Conservation (phyloP, 2,113 vertebrate species). For the Pachycephala philippinensis region DNA sequence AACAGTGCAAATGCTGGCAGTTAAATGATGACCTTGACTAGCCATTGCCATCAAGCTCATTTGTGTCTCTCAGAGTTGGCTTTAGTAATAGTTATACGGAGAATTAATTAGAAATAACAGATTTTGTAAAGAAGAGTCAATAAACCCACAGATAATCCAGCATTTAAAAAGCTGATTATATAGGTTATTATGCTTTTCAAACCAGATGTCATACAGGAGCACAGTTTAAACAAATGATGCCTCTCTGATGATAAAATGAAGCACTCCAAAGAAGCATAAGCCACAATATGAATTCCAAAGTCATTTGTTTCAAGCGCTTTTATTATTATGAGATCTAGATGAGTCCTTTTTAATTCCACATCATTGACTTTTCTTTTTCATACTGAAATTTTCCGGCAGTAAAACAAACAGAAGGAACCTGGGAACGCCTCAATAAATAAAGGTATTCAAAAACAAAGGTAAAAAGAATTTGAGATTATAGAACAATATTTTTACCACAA, state of each 20-base stretch:
- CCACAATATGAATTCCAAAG: conserved; percentile 14
- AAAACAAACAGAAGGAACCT: background rate
- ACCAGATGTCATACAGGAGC: conserved; percentile 51
- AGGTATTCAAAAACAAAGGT: background rate
- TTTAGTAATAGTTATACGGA: conserved; percentile 8
- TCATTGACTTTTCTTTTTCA: background rate
- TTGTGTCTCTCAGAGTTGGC: conserved; percentile 15
- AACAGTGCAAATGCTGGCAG: conserved; percentile 26
- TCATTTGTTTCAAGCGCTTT: background rate
- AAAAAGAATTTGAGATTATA: background rate
- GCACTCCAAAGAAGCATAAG: background rate
- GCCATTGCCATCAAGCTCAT: conserved; percentile 23
- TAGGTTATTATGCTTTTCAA: conserved; percentile 51
- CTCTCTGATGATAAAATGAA: background rate
- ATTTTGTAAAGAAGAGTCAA: conserved; percentile 50
- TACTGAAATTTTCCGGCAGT: background rate
- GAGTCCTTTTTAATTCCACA: background rate
- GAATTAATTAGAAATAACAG: conserved; percentile 57
- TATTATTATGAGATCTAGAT: conserved; percentile 6
- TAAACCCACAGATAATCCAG: conserved; percentile 50
- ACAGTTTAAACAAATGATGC: conserved; percentile 30
- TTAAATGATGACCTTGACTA: conserved; percentile 50
- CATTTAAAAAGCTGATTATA: conserved; percentile 65
- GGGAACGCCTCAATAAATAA: background rate
- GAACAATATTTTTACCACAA: background rate